Base-by-base conservation (phyloP, 2,888 invertebrate species). In the Cryptops parisi region DNA sequence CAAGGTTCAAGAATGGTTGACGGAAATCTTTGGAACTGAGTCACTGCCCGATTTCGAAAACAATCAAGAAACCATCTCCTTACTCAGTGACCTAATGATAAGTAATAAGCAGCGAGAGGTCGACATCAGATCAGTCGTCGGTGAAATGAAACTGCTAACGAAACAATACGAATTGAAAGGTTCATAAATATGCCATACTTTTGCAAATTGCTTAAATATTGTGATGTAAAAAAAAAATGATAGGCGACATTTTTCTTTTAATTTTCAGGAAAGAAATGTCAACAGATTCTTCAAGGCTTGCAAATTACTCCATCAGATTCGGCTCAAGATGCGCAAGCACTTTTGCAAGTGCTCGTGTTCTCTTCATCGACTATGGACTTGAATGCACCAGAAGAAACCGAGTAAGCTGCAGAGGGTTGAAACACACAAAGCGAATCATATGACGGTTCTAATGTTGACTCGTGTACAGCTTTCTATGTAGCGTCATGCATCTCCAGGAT, bases 121-220 rank as follows among this genome's bases (percentile, higher is more conserved):
- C 3, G 25, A 46, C 21, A n/a, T 19, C 9, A 24, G 2, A 2
- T 27, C 25, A 2, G 26, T 26, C 5, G 27, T 46, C 25, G 47
- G 24, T n/a, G 6, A 26, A 2, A 27, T 24, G 17, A 25, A 46
- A 4, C 9, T 46, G 47, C 25, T 27, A 27, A 26, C 17, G 21
- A 25, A 26, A 3, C 26, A 46, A 15, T 46, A 46, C 47, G 26
- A 46, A 26, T 27, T 46, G 47, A 27, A 46, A 46, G 47, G 47
- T 25, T 25, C 24, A 2, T 25, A 33, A 33, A 33, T 12, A 33
- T 33, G 38, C 9, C 12, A 33, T 12, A 33, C 12, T 33, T 12
- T 33, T n/a, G n/a, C n/a, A n/a, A n/a, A n/a, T n/a, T n/a, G n/a
- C n/a, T n/a, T n/a, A n/a, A n/a, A n/a, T n/a, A n/a, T n/a, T n/a